Base-by-base conservation (phyloP, 2,113 vertebrate genomes). In the Perca flavescens region DNA sequence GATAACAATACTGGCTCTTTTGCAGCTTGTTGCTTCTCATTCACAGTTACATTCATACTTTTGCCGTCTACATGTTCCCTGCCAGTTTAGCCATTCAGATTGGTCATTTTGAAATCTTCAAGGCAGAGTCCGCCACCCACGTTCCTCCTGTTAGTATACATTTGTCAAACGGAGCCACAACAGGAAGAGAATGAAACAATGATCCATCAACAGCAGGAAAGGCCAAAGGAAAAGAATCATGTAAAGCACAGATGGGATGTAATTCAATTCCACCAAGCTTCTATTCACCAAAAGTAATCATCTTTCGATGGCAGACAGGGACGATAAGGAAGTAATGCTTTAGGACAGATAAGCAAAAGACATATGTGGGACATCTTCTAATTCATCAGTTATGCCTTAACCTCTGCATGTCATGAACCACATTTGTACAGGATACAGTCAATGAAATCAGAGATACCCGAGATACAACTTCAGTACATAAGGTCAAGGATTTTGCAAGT, bases 121-220 rank as follows among this genome's bases (percentile, higher is more conserved):
- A 74, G 60, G 50, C 76, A 50, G 50, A 78, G n/a, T 28, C 17
- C 10, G 1, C 60, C 43, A 14, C 73, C 34, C 60, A 71, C 61
- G 28, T 75, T 84, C 68, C 77, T 69, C 19, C 69, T 74, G 74
- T 56, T 71, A 17, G 74, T 65, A 67, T 60, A 74, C 57, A 78
- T 78, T 61, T 61, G 66, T 82, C 64, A 66, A 73, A 66, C 75
- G 6, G 47, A 85, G 70, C 22, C 78, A 79, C 77, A 82, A 80
- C 89, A 88, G 87, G 88, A 89, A 86, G 80, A 46, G 49, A 76
- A 12, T 15, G 19, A 56, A 91, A 85, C 85, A 82, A 87, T 66
- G 63, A 83, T 87, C 82, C 71, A 72, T 71, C 76, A 80, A 31
- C 54, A 62, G 83, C 84, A 90, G 82, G 85, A 90, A 80, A 88